Evolutionary conservation across 2,113 vertebrate genomes (phyloP).

Genomic region (Mobula hypostoma): DNA sequence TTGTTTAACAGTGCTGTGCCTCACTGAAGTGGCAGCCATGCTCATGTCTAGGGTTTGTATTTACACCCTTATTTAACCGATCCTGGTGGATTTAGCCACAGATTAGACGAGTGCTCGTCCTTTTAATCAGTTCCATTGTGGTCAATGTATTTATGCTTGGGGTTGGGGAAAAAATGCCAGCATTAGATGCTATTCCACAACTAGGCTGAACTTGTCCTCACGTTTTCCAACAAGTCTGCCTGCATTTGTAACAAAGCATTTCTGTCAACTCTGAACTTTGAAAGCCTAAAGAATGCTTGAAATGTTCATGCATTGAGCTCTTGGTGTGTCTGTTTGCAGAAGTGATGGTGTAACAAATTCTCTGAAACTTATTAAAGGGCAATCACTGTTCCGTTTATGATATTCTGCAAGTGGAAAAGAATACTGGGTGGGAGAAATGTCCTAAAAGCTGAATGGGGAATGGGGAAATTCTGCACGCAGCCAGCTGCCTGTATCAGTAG

Average conservation of each 20-base stretch:
- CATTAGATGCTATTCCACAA: neutral
- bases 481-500: neutral
- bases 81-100: neutral
- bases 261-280: neutral
- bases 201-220: neutral
- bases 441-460: neutral
- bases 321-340: neutral
- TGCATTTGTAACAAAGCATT: neutral
- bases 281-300: neutral
- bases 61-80: no score
- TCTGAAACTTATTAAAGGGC: neutral
- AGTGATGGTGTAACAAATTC: neutral
- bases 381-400: neutral
- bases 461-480: neutral
- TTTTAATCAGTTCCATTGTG: neutral
- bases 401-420: neutral
- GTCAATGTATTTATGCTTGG: neutral
- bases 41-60: neutral
- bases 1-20: neutral
- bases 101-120: neutral
- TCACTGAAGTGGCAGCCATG: neutral
- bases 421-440: neutral
- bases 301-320: neutral
- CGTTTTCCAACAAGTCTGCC: neutral
- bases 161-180: neutral